Evolutionary conservation across 1,140 invertebrate species (phyloP), one percentile per base, ranked within the genome.

Genomic region (Drosophila busckii): DNA sequence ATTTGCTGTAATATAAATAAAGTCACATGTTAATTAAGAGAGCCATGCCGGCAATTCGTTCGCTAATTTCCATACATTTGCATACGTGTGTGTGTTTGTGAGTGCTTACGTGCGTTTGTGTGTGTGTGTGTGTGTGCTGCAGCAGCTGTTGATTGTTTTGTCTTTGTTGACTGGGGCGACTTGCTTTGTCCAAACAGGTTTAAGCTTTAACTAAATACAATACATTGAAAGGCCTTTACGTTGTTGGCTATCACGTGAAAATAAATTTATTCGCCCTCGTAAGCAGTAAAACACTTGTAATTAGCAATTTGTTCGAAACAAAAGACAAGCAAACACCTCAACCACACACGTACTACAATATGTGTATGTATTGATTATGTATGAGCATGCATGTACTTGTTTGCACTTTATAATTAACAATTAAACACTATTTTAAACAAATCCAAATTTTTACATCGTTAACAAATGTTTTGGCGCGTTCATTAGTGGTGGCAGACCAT

Each of bases 151-250:
- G 37, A 13, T 52, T 41, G 29, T 17, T 40, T 60, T 59, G 48
- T 55, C 58, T 49, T 62, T 66, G 31, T 45, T 53, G 56, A 60
- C 31, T 60, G 41, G 60, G 49, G 41, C 66, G 70, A 75, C 35
- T 45, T 64, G 75, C 71, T 78, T 76, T 78, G 59, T 55, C 50
- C 71, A 78, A 78, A 78, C 73, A 73, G 71, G 71, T 78, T 78
- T 65, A 48, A 73, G 48, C 34, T 44, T n/a, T 49, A 60, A 50
- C 52, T 63, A 52, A 75, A 65, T 67, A 73, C 52, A 46, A 38
- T 54, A 76, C 60, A 76, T 64, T 58, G 42, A 56, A 48, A 75
- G 53, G 31, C 29, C 60, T 76, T 67, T 63, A 58, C 68, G 61
- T 67, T 37, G 67, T 23, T 32, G 45, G 25, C 41, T 42, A 80